phyloP scores from a whole-genome alignment of 1,140 invertebrate species.

The Danaus plexippus region DNA sequence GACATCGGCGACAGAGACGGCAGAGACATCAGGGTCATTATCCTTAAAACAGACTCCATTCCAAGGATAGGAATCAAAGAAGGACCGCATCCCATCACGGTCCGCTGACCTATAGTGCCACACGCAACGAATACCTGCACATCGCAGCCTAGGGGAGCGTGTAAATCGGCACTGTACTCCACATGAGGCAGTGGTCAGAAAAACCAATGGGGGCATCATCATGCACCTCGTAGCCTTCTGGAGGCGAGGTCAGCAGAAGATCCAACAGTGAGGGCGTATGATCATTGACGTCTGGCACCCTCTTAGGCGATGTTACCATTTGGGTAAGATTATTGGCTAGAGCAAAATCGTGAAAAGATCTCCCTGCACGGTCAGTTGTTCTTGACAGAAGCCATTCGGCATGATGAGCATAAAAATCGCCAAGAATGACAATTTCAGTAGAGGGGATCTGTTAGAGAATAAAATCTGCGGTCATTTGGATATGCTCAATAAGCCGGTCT shows the following conservation, averaged over 20 bases:
- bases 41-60: conserved; percentile 5
- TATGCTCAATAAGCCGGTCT: conserved; percentile 9
- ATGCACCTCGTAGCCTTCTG: conserved; percentile 12
- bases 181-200: too few relatives aligned
- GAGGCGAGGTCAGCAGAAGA: conserved; percentile 21
- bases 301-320: too few relatives aligned
- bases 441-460: conserved; percentile 13
- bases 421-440: conserved; percentile 9
- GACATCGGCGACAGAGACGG: conserved; percentile 13
- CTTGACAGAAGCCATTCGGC: too few relatives aligned
- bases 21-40: conserved; percentile 5
- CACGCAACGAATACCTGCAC: too few relatives aligned
- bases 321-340: conserved; percentile 19
- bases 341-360: too few relatives aligned
- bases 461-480: conserved; percentile 12
- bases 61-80: background rate
- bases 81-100: background rate
- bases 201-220: too few relatives aligned
- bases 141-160: too few relatives aligned
- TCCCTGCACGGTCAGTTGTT: too few relatives aligned
- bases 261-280: conserved; percentile 17
- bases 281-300: too few relatives aligned
- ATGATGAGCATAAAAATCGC: too few relatives aligned
- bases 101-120: too few relatives aligned
- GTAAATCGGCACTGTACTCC: too few relatives aligned